phyloP scores from a whole-genome alignment of 53 echinoderm and acorn worm species.

The Temnopleurus reevesii region DNA sequence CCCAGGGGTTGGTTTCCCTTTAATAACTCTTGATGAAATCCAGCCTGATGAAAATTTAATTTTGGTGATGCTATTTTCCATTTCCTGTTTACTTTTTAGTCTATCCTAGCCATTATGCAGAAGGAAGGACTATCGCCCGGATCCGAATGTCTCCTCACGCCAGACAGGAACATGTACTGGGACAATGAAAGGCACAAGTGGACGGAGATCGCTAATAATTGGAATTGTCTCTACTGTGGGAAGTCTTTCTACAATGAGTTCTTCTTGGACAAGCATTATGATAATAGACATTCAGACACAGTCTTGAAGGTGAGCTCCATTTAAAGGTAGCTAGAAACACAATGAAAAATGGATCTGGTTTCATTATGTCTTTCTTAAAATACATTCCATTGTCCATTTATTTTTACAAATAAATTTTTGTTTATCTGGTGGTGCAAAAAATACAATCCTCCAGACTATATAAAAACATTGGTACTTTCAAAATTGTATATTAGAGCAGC shows the following conservation, averaged over 20 bases:
- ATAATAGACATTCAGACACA: conserved; percentile 69
- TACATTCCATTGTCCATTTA: no score
- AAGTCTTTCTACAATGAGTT: conserved; percentile 78
- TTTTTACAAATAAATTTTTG: no score
- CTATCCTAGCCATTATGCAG: conserved; percentile 36
- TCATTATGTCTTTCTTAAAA: no score
- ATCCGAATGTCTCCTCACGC: conserved; percentile 64
- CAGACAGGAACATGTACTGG: conserved; percentile 72
- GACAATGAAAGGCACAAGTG: conserved; percentile 74
- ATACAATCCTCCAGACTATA: no score
- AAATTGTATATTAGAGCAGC: no score
- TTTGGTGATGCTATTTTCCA: background rate
- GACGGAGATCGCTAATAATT: conserved; percentile 63
- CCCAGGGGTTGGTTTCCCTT: no score
- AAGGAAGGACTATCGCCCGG: conserved; percentile 22
- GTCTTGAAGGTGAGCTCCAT: conserved; percentile 61
- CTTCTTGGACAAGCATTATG: conserved; percentile 73
- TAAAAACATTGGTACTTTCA: no score
- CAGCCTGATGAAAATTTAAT: no score
- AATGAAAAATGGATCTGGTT: background rate
- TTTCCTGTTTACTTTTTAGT: background rate
- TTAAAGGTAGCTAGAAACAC: background rate
- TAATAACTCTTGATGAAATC: no score
- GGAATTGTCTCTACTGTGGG: conserved; percentile 91
- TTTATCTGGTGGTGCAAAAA: no score